phyloP scores from a whole-genome alignment of 2,113 vertebrate genomes.

The Halichoerus grypus region DNA sequence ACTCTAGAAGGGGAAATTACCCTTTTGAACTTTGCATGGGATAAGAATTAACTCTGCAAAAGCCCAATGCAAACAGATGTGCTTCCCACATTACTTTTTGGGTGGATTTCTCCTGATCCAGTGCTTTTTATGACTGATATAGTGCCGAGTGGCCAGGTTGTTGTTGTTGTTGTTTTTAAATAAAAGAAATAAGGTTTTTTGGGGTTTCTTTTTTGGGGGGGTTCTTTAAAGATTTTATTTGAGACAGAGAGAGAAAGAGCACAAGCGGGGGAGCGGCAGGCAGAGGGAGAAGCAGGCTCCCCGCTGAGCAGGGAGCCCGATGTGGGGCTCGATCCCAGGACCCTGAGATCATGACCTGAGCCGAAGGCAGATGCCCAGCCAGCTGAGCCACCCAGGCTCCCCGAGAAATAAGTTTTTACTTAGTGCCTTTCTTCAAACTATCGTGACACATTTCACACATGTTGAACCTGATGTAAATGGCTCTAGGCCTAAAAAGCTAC shows the following conservation, averaged over 20 bases:
- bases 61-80: background rate
- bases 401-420: background rate
- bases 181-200: background rate
- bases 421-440: background rate
- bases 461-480: background rate
- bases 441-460: background rate
- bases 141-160: background rate
- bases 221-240: background rate
- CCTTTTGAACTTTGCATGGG: conserved; percentile 7
- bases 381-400: background rate
- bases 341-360: background rate
- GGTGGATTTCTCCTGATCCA: conserved; percentile 10
- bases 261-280: too few relatives aligned
- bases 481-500: background rate
- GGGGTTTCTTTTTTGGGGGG: too few relatives aligned
- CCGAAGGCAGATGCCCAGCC: background rate
- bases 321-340: fast-evolving
- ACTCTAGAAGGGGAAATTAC: background rate
- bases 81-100: background rate
- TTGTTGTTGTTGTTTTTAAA: background rate
- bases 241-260: background rate
- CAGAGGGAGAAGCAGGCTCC: background rate
- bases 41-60: background rate
- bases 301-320: background rate
- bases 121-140: background rate